Evolutionary conservation across 1,140 invertebrate species (phyloP).

Genomic region (Agrilus planipennis): DNA sequence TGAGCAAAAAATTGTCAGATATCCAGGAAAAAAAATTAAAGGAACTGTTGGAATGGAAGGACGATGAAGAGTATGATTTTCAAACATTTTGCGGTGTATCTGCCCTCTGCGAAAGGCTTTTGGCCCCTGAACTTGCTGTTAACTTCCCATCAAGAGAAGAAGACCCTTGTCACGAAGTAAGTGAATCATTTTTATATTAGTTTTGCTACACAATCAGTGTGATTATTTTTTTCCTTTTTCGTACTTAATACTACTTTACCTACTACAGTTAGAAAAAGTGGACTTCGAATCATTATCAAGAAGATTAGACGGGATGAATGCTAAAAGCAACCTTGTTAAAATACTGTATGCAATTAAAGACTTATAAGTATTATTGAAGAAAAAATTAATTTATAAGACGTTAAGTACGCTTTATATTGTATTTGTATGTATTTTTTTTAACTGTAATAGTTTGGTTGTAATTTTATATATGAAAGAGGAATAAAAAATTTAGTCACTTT

Average conservation of each 20-base stretch:
- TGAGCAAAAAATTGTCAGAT: conserved; percentile 42
- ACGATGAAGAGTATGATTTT: conserved; percentile 42
- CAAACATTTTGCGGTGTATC: conserved; percentile 56
- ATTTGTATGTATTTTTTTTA: too few species aligned
- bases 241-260: neutral
- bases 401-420: too few species aligned
- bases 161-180: conserved; percentile 34
- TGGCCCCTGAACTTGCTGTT: conserved; percentile 26
- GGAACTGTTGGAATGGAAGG: conserved; percentile 38
- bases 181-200: neutral
- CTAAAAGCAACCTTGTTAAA: conserved; percentile 20
- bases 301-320: conserved; percentile 23
- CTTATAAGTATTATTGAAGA: conserved; percentile 4
- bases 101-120: conserved; percentile 48
- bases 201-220: neutral
- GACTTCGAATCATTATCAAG: conserved; percentile 31
- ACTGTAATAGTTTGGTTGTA: too few species aligned
- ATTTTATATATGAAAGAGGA: too few species aligned
- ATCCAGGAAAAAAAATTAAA: conserved; percentile 38
- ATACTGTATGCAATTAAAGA: conserved; percentile 26
- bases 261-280: conserved; percentile 30
- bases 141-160: conserved; percentile 25
- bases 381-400: too few species aligned
- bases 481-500: too few species aligned
- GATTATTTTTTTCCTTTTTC: conserved; percentile 1